A percentile compares a stretch with the other conserved stretches of the same genome.
Evolutionary conservation across 2,888 invertebrate species (phyloP).

Genomic region (Orthonychiurus folsomi): DNA sequence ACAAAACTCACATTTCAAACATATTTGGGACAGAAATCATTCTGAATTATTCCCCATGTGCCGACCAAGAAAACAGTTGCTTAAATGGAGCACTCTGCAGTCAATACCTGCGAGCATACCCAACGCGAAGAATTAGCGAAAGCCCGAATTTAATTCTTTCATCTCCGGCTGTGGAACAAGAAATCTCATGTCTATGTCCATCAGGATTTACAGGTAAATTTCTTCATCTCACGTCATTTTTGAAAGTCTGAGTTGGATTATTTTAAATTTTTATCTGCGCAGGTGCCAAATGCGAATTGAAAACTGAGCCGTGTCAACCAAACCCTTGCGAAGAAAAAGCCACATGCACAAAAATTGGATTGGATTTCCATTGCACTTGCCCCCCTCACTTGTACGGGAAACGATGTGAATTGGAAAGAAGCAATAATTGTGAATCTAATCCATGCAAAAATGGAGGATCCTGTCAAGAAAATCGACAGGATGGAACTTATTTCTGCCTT

Average conservation of each 20-base stretch:
- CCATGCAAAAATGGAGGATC: slow-evolving; percentile 88
- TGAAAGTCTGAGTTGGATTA: background rate
- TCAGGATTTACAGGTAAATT: slow-evolving; percentile 73
- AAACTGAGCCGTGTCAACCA: slow-evolving; percentile 82
- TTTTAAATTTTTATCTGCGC: slow-evolving; percentile 8
- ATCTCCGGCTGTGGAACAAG: slow-evolving; percentile 67
- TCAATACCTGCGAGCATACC: slow-evolving; percentile 47
- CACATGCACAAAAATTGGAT: slow-evolving; percentile 71
- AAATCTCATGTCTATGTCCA: slow-evolving; percentile 68
- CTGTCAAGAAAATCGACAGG: slow-evolving; percentile 77
- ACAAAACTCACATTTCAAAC: too few species aligned
- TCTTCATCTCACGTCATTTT: background rate
- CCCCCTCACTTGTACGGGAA: slow-evolving; percentile 69
- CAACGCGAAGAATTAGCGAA: slow-evolving; percentile 77
- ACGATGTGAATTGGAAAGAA: slow-evolving; percentile 71
- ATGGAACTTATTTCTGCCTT: slow-evolving; percentile 79
- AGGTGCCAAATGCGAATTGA: slow-evolving; percentile 58
- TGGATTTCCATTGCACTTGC: slow-evolving; percentile 75
- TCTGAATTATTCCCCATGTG: slow-evolving; percentile 69
- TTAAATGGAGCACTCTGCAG: slow-evolving; percentile 71
- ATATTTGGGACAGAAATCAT: slow-evolving; percentile 55
- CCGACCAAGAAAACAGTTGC: slow-evolving; percentile 51
- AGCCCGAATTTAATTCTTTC: slow-evolving; percentile 73
- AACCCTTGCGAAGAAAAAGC: slow-evolving; percentile 80
- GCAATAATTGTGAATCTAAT: slow-evolving; percentile 72